Evolutionary conservation across 2,113 vertebrate species (phyloP).

Genomic region (Acanthisitta chloris): DNA sequence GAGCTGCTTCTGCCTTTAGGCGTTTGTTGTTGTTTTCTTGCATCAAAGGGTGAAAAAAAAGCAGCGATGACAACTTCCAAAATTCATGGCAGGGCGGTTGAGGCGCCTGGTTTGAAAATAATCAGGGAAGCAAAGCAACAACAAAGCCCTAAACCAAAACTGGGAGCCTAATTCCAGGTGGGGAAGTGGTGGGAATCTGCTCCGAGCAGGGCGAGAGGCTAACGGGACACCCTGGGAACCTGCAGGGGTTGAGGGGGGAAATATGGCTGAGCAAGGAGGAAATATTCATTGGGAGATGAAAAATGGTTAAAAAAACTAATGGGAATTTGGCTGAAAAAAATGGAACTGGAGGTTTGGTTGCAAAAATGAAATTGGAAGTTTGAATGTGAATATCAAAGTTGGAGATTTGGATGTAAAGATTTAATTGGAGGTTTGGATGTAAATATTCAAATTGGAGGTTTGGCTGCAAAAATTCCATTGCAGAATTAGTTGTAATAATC

Average conservation of each 20-base stretch:
- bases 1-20: not conserved
- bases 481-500: not conserved
- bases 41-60: not conserved
- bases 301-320: too few species aligned
- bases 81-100: not conserved
- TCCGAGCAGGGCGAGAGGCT: not conserved
- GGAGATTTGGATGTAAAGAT: too few species aligned
- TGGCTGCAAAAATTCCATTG: not conserved
- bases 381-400: too few species aligned
- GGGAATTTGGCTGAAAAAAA: too few species aligned
- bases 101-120: not conserved
- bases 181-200: not conserved
- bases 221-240: not conserved
- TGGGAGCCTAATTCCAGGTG: not conserved
- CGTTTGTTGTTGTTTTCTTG: not conserved
- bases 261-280: too few species aligned
- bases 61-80: not conserved
- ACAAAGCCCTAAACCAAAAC: not conserved
- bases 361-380: too few species aligned
- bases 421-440: too few species aligned
- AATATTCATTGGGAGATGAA: too few species aligned
- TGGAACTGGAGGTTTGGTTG: not conserved
- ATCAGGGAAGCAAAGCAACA: not conserved
- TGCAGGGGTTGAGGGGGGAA: accelerated
- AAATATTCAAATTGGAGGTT: accelerated